Conservation (phyloP, 2,888 invertebrate genomes). For the Eulithis prunata region DNA sequence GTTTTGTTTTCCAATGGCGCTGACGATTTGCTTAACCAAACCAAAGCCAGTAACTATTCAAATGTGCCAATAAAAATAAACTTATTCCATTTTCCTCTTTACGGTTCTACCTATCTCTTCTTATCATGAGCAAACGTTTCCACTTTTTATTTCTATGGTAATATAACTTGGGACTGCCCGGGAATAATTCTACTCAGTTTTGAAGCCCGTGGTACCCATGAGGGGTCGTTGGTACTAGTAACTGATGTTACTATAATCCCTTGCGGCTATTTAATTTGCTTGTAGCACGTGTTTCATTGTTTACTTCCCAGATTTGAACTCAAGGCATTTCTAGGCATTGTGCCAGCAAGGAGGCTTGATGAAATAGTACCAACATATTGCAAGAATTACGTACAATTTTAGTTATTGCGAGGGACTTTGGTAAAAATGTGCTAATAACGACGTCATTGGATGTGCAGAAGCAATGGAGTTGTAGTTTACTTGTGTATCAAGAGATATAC, state of each 20-base stretch:
- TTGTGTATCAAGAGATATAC: no score
- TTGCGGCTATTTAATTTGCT: no score
- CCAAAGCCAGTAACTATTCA: constrained; percentile 3
- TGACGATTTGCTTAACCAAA: not conserved
- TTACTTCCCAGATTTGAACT: no score
- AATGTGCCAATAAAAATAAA: constrained; percentile 17
- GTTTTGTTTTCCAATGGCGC: not conserved
- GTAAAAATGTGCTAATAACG: no score
- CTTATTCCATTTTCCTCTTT: constrained; percentile 21
- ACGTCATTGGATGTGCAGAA: no score
- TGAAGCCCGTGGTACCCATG: constrained; percentile 10
- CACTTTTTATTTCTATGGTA: constrained; percentile 53
- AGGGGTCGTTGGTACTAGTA: not conserved
- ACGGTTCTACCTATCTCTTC: constrained; percentile 26
- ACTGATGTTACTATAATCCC: not conserved
- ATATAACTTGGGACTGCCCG: constrained; percentile 31
- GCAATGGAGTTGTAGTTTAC: no score
- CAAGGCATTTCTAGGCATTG: not conserved
- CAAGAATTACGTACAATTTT: no score
- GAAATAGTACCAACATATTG: no score
- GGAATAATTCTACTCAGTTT: constrained; percentile 36
- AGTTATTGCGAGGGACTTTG: no score
- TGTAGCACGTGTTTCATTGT: no score
- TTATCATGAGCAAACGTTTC: constrained; percentile 42
- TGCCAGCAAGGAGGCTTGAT: no score